phyloP scores from a whole-genome alignment of 2,888 invertebrate species.

The Acronicta alni region DNA sequence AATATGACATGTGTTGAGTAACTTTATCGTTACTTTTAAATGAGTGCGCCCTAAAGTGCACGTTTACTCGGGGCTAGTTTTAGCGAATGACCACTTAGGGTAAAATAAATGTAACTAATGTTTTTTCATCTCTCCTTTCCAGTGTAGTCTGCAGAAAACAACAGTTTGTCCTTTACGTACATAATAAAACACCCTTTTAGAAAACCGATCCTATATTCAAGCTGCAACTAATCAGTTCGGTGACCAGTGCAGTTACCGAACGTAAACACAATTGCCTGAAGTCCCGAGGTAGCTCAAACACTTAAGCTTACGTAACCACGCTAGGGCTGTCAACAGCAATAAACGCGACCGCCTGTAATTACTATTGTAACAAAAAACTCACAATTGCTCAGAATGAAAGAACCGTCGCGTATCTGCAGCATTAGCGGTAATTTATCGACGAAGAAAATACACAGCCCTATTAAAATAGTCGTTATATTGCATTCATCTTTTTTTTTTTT shows the following conservation, averaged over 20 bases:
- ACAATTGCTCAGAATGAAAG: constrained; percentile 62
- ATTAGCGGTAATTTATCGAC: constrained; percentile 72
- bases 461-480: constrained; percentile 72
- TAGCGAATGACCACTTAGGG: constrained; percentile 14
- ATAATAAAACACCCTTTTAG: neutral
- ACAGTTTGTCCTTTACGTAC: neutral
- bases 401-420: constrained; percentile 61
- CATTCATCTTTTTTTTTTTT: constrained; percentile 71
- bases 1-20: constrained; percentile 44
- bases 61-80: constrained; percentile 14
- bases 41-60: constrained; percentile 27
- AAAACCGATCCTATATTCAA: neutral
- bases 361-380: constrained; percentile 57
- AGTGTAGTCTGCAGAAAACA: neutral
- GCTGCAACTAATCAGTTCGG: constrained; percentile 11
- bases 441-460: constrained; percentile 72
- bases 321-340: constrained; percentile 65
- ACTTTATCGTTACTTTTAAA: constrained; percentile 48
- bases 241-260: constrained; percentile 14
- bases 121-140: neutral
- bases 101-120: constrained; percentile 17
- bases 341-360: constrained; percentile 57
- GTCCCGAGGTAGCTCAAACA: constrained; percentile 31
- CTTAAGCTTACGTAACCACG: constrained; percentile 48
- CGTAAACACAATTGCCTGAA: constrained; percentile 16